These are phyloP conservation scores for Sorex maritimensis DNA, from an alignment of 2,797 vertebrate species.

Conservation along the genomic window DNA sequence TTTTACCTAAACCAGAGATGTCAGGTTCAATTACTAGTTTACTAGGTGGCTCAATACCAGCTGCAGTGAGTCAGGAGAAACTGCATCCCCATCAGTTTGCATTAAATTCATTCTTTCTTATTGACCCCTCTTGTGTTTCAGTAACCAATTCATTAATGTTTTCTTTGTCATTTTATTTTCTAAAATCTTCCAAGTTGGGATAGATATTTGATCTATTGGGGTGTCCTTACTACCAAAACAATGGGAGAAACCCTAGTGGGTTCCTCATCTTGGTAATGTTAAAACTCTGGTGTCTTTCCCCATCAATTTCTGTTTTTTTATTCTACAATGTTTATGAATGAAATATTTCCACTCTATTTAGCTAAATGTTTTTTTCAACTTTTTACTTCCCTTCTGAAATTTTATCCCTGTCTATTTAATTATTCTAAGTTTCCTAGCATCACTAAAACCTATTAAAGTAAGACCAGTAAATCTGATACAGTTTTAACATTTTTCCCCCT, in stretches of 20 bases:
- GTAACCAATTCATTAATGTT: conserved; percentile 51
- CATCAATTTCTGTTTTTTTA: not conserved
- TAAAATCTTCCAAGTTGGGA: conserved; percentile 44
- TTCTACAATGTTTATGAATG: conserved; percentile 1
- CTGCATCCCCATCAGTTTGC: conserved; percentile 12
- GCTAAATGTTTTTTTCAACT: conserved; percentile 31
- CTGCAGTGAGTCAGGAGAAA: conserved; percentile 26
- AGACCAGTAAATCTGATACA: not conserved
- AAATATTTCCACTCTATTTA: conserved; percentile 11
- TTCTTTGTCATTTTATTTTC: conserved; percentile 52
- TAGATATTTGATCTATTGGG: not conserved
- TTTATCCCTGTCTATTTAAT: conserved; percentile 16
- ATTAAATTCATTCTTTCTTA: conserved; percentile 46
- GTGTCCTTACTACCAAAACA: not conserved
- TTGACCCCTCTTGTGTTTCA: conserved; percentile 61
- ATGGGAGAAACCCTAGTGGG: not conserved
- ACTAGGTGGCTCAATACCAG: not conserved
- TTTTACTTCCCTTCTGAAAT: not conserved
- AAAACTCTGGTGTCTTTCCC: conserved; percentile 2
- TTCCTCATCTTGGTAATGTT: not conserved
- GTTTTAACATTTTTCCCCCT: conserved; percentile 9
- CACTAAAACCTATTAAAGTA: conserved; percentile 36
- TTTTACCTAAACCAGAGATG: conserved; percentile 57
- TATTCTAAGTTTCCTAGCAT: conserved; percentile 49
- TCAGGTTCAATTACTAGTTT: conserved; percentile 50